These are phyloP conservation scores for Ophioninae sp. DNA, from an alignment of 2,888 invertebrate species.

Conservation along the genomic window DNA sequence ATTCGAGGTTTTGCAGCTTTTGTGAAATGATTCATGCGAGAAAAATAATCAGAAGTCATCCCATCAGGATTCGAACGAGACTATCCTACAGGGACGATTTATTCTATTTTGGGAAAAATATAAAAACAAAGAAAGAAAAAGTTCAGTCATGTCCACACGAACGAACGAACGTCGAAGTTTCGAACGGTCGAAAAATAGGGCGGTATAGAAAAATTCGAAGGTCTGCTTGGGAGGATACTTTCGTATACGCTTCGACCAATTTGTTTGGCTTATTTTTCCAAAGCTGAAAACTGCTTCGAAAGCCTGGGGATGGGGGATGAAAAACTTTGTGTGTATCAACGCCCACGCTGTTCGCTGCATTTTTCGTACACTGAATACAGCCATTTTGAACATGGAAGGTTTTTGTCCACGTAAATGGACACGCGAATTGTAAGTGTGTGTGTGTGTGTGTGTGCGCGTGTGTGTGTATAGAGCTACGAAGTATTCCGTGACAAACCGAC, in stretches of 20 bases:
- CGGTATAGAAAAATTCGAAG: conserved; percentile 35
- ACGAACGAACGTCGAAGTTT: not conserved
- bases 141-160: conserved; percentile 12
- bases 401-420: conserved; percentile 6
- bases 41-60: not conserved
- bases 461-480: no score
- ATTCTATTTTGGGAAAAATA: no score
- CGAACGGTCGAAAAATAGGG: conserved; percentile 27
- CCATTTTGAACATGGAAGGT: conserved; percentile 9
- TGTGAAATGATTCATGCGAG: no score
- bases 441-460: no score
- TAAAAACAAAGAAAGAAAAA: conserved; percentile 24
- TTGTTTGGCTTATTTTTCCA: conserved; percentile 53
- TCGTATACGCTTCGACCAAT: conserved; percentile 22
- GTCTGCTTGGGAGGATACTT: conserved; percentile 14
- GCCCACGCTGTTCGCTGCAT: conserved; percentile 54
- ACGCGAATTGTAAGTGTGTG: no score
- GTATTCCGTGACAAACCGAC: no score
- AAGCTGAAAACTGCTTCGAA: conserved; percentile 3
- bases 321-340: conserved; percentile 54
- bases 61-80: not conserved
- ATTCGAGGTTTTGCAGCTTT: no score
- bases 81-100: not conserved
- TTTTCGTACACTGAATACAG: conserved; percentile 41
- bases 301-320: conserved; percentile 16